These are phyloP conservation scores for Ranitomeya imitator DNA, from an alignment of 2,113 vertebrate species.

Conservation along the genomic window DNA sequence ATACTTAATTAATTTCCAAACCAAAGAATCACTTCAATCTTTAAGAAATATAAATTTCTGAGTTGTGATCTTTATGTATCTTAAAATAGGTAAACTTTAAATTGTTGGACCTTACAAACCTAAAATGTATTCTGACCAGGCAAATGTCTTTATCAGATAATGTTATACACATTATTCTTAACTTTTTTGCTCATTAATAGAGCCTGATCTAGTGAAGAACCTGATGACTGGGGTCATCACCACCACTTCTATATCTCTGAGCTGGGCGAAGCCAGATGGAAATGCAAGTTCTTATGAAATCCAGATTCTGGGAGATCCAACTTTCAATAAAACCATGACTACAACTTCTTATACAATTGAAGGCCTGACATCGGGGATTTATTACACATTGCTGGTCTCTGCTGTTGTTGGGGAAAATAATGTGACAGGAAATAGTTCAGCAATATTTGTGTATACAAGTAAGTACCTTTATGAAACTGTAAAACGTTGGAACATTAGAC, in stretches of 20 bases:
- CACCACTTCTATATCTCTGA: background rate
- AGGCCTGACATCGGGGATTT: background rate
- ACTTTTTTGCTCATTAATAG: background rate
- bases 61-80: too few species aligned
- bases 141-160: too few species aligned
- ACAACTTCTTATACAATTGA: background rate
- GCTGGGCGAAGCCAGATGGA: constrained; percentile 15
- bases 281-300: background rate
- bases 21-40: too few species aligned
- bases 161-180: too few species aligned
- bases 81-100: too few species aligned
- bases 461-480: background rate
- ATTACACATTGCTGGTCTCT: background rate
- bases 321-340: background rate
- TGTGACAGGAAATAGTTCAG: background rate
- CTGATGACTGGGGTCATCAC: background rate
- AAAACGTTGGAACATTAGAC: too few species aligned
- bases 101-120: too few species aligned
- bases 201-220: background rate
- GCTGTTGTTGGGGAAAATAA: background rate
- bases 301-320: background rate
- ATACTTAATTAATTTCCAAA: too few species aligned
- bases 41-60: too few species aligned
- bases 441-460: background rate
- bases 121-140: too few species aligned